Percentiles rank a stretch among this genome's conserved stretches.
These are phyloP conservation scores for Pelobates cultripes DNA, from an alignment of 2,797 vertebrate species.

Conservation along the genomic window DNA sequence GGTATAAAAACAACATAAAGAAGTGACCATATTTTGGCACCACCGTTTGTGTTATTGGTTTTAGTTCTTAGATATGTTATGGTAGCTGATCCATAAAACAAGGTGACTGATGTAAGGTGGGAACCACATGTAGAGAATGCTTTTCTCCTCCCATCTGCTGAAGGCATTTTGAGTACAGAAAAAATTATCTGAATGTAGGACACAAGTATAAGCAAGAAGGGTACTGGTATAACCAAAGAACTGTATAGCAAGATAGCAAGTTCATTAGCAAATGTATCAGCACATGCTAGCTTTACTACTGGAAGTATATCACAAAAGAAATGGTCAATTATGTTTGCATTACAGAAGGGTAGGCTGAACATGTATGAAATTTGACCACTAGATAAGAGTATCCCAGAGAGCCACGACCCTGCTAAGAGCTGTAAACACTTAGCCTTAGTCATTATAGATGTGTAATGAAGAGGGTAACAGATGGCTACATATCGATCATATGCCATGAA, in stretches of 20 bases:
- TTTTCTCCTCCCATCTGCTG: constrained; percentile 24
- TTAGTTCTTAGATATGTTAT: constrained; percentile 57
- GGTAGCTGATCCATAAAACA: constrained; percentile 60
- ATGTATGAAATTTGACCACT: constrained; percentile 28
- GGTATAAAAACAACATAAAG: constrained; percentile 58
- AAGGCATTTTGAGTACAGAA: constrained; percentile 48
- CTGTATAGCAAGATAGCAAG: constrained; percentile 24
- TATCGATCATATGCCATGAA: constrained; percentile 55
- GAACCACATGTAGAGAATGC: constrained; percentile 59
- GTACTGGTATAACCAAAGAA: constrained; percentile 58
- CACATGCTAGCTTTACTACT: constrained; percentile 43
- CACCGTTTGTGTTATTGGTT: constrained; percentile 45
- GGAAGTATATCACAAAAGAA: constrained; percentile 52
- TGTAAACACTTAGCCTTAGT: constrained; percentile 26
- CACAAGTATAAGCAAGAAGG: constrained; percentile 60
- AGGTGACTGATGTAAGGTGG: constrained; percentile 54
- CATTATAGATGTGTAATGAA: constrained; percentile 47
- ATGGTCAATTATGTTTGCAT: constrained; percentile 40
- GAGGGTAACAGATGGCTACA: constrained; percentile 47
- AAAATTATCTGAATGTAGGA: constrained; percentile 55
- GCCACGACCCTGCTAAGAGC: constrained; percentile 13
- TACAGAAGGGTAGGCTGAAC: constrained; percentile 39
- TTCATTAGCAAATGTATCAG: constrained; percentile 42
- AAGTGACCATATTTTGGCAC: constrained; percentile 53
- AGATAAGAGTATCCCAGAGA: constrained; percentile 26